Conservation (phyloP, 2,888 invertebrate genomes). For the Lepas anatifera region DNA sequence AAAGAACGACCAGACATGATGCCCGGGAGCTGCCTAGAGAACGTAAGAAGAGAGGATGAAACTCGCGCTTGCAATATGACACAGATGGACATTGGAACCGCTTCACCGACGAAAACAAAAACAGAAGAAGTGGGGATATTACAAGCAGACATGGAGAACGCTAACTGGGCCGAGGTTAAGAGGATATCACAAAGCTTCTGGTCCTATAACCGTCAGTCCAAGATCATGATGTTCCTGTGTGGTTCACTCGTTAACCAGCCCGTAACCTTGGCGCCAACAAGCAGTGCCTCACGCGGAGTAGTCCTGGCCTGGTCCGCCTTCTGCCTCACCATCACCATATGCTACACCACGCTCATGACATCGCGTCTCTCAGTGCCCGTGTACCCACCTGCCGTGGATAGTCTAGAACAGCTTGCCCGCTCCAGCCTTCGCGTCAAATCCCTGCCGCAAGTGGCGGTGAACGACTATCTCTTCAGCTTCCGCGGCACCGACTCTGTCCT, state of each 20-base stretch:
- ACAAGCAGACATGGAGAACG: no score
- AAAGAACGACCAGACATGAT: no score
- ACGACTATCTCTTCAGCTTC: not conserved
- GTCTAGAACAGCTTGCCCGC: not conserved
- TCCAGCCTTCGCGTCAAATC: not conserved
- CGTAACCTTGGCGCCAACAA: not conserved
- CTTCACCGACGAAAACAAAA: no score
- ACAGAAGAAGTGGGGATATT: no score
- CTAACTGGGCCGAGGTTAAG: no score
- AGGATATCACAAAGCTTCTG: not conserved
- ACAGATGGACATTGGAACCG: no score
- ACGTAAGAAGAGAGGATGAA: no score
- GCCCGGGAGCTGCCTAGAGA: no score
- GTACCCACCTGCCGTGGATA: not conserved
- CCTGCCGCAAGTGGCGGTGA: not conserved
- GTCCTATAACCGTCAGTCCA: not conserved
- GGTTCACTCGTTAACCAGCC: not conserved
- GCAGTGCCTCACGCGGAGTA: not conserved
- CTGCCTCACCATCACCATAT: not conserved
- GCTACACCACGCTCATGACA: no score
- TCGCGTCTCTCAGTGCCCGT: not conserved
- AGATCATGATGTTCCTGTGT: not conserved
- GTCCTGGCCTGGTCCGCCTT: not conserved
- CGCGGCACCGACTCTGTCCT: not conserved
- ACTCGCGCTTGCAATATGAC: no score